Evolutionary conservation across 2,888 invertebrate species (phyloP).

Genomic region (Pachydiplax longipennis): DNA sequence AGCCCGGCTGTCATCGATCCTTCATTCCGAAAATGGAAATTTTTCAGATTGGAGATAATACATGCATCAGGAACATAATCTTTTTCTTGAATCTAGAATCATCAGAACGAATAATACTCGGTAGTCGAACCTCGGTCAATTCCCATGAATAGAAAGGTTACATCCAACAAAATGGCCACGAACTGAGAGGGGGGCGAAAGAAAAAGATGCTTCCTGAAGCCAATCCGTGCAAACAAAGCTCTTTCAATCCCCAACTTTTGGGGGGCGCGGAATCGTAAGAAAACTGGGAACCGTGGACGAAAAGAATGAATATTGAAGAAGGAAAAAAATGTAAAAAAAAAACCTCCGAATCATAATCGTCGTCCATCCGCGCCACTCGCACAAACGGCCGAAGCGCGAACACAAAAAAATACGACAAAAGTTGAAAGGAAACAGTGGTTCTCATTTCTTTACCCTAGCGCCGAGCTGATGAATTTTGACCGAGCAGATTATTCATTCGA

Average conservation of each 20-base stretch:
- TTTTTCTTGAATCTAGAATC: too few relatives aligned
- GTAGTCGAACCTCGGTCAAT: too few relatives aligned
- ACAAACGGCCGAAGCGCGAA: neutral
- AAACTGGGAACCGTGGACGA: neutral
- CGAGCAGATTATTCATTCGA: neutral
- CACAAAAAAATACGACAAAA: neutral
- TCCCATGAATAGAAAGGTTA: too few relatives aligned
- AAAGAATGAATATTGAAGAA: neutral
- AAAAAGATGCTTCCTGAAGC: neutral
- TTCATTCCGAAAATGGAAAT: too few relatives aligned
- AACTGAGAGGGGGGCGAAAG: too few relatives aligned
- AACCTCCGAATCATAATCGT: neutral
- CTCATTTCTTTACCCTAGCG: neutral
- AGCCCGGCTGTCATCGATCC: too few relatives aligned
- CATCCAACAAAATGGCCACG: too few relatives aligned
- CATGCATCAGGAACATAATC: too few relatives aligned
- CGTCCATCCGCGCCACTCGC: neutral
- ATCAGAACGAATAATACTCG: too few relatives aligned
- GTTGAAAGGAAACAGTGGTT: neutral
- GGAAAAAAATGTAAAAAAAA: neutral
- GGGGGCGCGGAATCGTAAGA: too few relatives aligned
- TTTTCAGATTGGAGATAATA: too few relatives aligned
- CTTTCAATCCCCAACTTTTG: neutral
- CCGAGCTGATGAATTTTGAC: neutral
- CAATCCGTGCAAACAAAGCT: neutral